phyloP scores from a whole-genome alignment of 2,797 vertebrate genomes.

The Gephyroberyx darwinii region DNA sequence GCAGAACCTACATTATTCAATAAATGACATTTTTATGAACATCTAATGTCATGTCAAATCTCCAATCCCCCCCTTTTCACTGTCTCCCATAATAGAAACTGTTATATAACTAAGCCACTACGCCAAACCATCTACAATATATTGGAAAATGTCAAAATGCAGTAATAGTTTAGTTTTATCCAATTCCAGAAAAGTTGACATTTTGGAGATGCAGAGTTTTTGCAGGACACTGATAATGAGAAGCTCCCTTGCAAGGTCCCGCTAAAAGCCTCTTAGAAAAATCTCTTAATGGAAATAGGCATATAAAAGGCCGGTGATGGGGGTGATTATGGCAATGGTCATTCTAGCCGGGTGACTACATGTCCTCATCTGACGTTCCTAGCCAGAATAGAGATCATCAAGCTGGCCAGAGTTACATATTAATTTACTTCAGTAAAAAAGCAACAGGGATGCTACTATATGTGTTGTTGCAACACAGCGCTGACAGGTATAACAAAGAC shows the following conservation, averaged over 20 bases:
- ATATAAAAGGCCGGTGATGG: slow-evolving; percentile 15
- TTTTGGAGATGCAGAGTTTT: background rate
- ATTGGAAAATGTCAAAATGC: background rate
- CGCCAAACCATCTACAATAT: background rate
- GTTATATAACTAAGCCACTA: background rate
- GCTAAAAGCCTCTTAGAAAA: slow-evolving; percentile 33
- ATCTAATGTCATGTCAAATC: background rate
- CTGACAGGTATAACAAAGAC: slow-evolving; percentile 65
- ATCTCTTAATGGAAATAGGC: slow-evolving; percentile 33
- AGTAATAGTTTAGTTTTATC: background rate
- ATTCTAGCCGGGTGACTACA: slow-evolving; percentile 1
- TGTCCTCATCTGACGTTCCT: slow-evolving; percentile 9
- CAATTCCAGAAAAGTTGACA: background rate
- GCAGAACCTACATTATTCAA: background rate
- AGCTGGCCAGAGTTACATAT: background rate
- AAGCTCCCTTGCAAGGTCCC: slow-evolving; percentile 11
- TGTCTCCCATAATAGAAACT: background rate
- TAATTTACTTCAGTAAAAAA: slow-evolving; percentile 14
- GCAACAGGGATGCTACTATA: slow-evolving; percentile 5
- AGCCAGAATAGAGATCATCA: slow-evolving; percentile 1
- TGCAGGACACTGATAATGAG: slow-evolving; percentile 3
- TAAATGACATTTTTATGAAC: no score
- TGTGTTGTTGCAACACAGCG: slow-evolving; percentile 14
- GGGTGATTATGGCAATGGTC: slow-evolving; percentile 30
- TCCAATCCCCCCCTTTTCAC: slow-evolving; percentile 1